A percentile compares a stretch with the other conserved stretches of the same genome.
These are phyloP conservation scores for Trichonephila inaurata DNA, from an alignment of 1,140 invertebrate genomes.

Conservation along the genomic window DNA sequence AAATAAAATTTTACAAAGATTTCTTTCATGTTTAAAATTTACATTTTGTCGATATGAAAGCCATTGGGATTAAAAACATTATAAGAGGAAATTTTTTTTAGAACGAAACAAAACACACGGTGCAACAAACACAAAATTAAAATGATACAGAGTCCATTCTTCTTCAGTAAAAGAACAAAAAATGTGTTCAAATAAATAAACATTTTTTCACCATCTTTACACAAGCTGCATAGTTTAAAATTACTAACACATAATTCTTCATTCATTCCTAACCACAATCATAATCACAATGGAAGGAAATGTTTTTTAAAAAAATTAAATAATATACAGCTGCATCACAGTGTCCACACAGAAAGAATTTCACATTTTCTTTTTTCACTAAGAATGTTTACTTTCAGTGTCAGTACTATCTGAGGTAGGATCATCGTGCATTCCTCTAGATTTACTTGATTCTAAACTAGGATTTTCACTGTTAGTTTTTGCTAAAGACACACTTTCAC, in stretches of 20 bases:
- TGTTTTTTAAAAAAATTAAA: constrained; percentile 66
- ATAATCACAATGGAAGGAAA: constrained; percentile 76
- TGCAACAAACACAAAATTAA: constrained; percentile 66
- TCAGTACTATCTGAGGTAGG: constrained; percentile 77
- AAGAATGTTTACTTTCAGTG: constrained; percentile 76
- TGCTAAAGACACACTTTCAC: constrained; percentile 70
- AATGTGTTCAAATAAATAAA: constrained; percentile 75
- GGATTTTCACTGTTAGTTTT: constrained; percentile 67
- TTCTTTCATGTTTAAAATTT: constrained; percentile 25
- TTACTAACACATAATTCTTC: constrained; percentile 52
- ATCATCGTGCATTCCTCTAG: constrained; percentile 76
- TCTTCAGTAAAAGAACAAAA: not conserved
- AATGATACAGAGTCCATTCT: constrained; percentile 35
- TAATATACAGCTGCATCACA: constrained; percentile 76
- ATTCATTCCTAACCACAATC: constrained; percentile 76
- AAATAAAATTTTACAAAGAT: constrained; percentile 39
- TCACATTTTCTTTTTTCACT: constrained; percentile 63
- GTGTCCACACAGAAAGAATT: constrained; percentile 63
- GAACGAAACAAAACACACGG: constrained; percentile 46
- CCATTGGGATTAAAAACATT: constrained; percentile 52
- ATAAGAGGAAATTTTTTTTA: not conserved
- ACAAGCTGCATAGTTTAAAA: constrained; percentile 53
- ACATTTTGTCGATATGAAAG: constrained; percentile 64
- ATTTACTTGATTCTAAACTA: constrained; percentile 73
- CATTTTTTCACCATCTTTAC: constrained; percentile 55